Conservation (phyloP, 2,113 vertebrate species). For the Caranx melampygus region DNA sequence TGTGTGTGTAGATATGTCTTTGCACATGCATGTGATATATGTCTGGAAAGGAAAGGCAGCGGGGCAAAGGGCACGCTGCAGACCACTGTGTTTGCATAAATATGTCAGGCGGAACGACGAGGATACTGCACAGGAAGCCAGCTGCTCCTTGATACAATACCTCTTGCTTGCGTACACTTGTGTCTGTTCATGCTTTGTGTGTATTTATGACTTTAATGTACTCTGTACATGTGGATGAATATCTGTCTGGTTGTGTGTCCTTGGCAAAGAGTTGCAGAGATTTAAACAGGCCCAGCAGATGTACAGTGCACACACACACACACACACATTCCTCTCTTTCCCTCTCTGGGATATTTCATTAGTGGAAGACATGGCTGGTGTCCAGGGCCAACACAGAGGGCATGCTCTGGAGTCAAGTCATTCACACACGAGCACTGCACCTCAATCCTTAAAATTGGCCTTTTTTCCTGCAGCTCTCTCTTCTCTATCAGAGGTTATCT, state of each 20-base stretch:
- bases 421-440: conserved; percentile 45
- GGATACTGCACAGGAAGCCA: conserved; percentile 51
- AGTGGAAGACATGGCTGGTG: conserved; percentile 63
- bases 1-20: not conserved
- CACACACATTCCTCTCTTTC: not conserved
- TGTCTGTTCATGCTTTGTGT: conserved; percentile 36
- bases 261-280: conserved; percentile 53
- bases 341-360: conserved; percentile 73
- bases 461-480: conserved; percentile 35
- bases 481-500: conserved; percentile 62
- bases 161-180: not conserved
- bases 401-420: conserved; percentile 51
- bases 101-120: conserved; percentile 56
- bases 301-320: not conserved
- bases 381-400: conserved; percentile 64
- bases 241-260: conserved; percentile 46
- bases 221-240: conserved; percentile 26
- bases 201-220: conserved; percentile 12
- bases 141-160: conserved; percentile 42
- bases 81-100: conserved; percentile 61
- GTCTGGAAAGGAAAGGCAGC: conserved; percentile 28
- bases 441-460: conserved; percentile 50
- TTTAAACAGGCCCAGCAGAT: conserved; percentile 40
- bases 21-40: conserved; percentile 33
- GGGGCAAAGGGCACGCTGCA: conserved; percentile 55